Evolutionary conservation across 2,797 vertebrate genomes (phyloP).

Genomic region (Acanthiza pusilla): DNA sequence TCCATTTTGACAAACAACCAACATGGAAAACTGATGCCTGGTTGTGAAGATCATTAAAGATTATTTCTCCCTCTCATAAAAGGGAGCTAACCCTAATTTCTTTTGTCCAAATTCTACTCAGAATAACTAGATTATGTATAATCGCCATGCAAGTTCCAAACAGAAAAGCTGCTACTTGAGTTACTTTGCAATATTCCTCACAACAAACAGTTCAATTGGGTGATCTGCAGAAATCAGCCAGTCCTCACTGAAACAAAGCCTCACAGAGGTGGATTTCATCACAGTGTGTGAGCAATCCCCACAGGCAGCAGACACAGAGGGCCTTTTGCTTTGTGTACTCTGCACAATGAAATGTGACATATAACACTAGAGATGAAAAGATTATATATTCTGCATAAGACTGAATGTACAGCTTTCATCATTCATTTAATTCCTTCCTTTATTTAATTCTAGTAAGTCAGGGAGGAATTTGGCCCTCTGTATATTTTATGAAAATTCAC

Average conservation of each 20-base stretch:
- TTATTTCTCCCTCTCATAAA: background rate
- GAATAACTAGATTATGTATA: background rate
- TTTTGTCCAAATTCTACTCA: background rate
- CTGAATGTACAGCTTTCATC: background rate
- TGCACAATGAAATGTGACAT: background rate
- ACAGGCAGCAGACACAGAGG: background rate
- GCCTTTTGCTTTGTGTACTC: background rate
- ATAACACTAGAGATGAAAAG: background rate
- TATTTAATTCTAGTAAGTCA: background rate
- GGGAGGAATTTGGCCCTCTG: background rate
- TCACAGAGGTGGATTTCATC: background rate
- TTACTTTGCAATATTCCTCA: background rate
- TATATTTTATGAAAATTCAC: background rate
- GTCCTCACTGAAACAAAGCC: background rate
- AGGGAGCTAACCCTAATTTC: background rate
- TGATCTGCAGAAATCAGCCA: background rate
- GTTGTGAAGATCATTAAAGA: background rate
- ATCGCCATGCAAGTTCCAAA: background rate
- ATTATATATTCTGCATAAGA: background rate
- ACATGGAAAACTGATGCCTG: background rate
- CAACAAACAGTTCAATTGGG: background rate
- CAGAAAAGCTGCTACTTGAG: background rate
- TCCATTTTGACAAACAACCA: background rate
- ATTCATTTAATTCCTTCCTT: background rate
- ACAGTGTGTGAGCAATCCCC: background rate